Evolutionary conservation across 2,888 invertebrate genomes (phyloP).

Genomic region (Agrochola litura): DNA sequence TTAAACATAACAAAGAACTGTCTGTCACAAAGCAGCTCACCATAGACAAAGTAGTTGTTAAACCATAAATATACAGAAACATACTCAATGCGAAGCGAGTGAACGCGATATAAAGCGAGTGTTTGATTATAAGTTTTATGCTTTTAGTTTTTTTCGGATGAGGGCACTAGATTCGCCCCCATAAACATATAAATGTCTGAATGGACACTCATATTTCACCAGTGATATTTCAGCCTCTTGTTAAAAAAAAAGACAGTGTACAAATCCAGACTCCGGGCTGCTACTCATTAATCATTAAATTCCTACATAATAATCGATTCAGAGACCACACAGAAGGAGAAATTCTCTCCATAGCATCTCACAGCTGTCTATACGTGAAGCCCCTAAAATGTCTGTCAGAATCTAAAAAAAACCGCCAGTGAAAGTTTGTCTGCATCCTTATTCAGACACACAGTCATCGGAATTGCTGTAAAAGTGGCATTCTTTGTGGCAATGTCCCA

Average conservation of each 20-base stretch:
- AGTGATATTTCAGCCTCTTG: not conserved
- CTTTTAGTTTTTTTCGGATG: no score
- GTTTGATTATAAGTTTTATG: not conserved
- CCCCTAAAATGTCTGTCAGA: conserved; percentile 28
- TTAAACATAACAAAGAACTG: conserved; percentile 42
- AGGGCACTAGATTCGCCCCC: not conserved
- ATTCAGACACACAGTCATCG: conserved; percentile 51
- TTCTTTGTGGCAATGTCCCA: conserved; percentile 46
- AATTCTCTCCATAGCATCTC: conserved; percentile 1
- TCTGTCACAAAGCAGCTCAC: conserved; percentile 33
- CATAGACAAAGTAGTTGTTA: conserved; percentile 43
- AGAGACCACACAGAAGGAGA: not conserved
- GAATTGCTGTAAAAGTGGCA: conserved; percentile 52
- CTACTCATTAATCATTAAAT: not conserved
- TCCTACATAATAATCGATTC: not conserved
- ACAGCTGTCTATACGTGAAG: conserved; percentile 24
- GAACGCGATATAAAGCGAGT: conserved; percentile 12
- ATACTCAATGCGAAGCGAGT: conserved; percentile 8
- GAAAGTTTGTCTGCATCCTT: conserved; percentile 65
- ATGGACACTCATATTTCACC: not conserved
- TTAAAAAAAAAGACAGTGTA: no score
- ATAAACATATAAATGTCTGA: no score
- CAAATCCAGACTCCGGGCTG: not conserved
- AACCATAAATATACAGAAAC: conserved; percentile 8
- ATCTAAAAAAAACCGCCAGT: conserved; percentile 54